phyloP scores from a whole-genome alignment of 2,888 invertebrate species.

The Pachymerium ferrugineum region DNA sequence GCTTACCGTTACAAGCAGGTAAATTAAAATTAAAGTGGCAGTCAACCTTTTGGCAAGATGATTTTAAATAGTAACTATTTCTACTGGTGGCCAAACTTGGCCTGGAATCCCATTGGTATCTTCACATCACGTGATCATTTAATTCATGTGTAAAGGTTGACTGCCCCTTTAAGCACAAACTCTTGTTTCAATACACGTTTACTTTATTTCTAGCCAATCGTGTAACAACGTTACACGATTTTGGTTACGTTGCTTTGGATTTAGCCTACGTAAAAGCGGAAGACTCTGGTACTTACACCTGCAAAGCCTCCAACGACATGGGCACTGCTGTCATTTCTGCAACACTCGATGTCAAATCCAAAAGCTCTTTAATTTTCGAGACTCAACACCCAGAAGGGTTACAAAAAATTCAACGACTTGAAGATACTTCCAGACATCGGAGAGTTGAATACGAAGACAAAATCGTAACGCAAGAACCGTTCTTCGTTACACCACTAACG shows the following conservation, averaged over 20 bases:
- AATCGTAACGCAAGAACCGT: constrained; percentile 72
- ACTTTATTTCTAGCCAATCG: constrained; percentile 54
- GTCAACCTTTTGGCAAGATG: too few relatives aligned
- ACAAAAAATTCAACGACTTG: constrained; percentile 77
- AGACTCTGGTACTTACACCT: constrained; percentile 94
- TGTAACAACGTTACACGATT: constrained; percentile 83
- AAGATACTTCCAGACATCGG: constrained; percentile 72
- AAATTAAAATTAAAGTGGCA: constrained; percentile 49
- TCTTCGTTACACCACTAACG: constrained; percentile 76
- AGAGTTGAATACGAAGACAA: constrained; percentile 67
- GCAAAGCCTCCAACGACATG: constrained; percentile 79
- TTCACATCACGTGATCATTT: too few relatives aligned
- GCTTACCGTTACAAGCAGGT: constrained; percentile 83
- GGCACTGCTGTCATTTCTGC: constrained; percentile 95
- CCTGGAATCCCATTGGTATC: too few relatives aligned
- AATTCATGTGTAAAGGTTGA: too few relatives aligned
- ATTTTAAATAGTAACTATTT: too few relatives aligned
- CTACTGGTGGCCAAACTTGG: too few relatives aligned
- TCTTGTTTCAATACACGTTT: background rate
- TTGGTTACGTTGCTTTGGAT: constrained; percentile 92
- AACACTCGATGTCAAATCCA: constrained; percentile 82
- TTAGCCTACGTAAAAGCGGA: constrained; percentile 92
- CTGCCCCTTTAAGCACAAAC: too few relatives aligned
- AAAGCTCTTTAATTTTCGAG: constrained; percentile 79
- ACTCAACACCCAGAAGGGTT: constrained; percentile 83